A percentile compares a stretch with the other conserved stretches of the same genome.
Evolutionary conservation across 2,113 vertebrate genomes (phyloP).

Genomic region (western clawed frog (Xenopus tropicalis)): DNA sequence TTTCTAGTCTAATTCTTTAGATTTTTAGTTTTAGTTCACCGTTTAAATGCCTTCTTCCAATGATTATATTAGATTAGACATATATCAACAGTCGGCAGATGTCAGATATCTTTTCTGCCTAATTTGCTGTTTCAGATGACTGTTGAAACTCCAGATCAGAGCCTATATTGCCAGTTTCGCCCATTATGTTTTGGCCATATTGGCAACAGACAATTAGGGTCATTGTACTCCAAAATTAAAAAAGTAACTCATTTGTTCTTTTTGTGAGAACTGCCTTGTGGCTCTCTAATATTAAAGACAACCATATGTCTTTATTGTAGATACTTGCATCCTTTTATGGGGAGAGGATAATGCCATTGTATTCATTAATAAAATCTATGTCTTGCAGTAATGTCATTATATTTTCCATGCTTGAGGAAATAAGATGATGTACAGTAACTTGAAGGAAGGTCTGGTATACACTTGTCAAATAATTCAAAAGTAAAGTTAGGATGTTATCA

Average conservation of each 20-base stretch:
- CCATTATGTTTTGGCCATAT: no score
- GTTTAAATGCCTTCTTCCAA: no score
- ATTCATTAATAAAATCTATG: conserved; percentile 41
- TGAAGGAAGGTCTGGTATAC: conserved; percentile 22
- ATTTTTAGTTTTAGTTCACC: no score
- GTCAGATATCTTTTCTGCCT: no score
- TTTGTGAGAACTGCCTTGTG: conserved; percentile 30
- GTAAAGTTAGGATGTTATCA: no score
- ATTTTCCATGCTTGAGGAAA: conserved; percentile 32
- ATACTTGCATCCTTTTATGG: conserved; percentile 33
- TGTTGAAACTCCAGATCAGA: no score
- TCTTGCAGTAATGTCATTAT: conserved; percentile 24
- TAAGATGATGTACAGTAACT: conserved; percentile 13
- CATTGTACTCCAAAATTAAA: conserved; percentile 4
- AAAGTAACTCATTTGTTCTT: conserved; percentile 8
- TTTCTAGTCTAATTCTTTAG: no score
- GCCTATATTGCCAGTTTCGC: no score
- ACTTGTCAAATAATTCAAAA: conserved; percentile 5
- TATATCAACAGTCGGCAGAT: no score
- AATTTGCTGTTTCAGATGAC: no score
- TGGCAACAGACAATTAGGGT: no score
- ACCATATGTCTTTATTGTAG: conserved; percentile 32
- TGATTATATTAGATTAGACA: no score
- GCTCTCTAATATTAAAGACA: conserved; percentile 31
- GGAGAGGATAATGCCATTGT: conserved; percentile 17